phyloP scores from a whole-genome alignment of 2,113 vertebrate genomes.

The Nasalis larvatus region DNA sequence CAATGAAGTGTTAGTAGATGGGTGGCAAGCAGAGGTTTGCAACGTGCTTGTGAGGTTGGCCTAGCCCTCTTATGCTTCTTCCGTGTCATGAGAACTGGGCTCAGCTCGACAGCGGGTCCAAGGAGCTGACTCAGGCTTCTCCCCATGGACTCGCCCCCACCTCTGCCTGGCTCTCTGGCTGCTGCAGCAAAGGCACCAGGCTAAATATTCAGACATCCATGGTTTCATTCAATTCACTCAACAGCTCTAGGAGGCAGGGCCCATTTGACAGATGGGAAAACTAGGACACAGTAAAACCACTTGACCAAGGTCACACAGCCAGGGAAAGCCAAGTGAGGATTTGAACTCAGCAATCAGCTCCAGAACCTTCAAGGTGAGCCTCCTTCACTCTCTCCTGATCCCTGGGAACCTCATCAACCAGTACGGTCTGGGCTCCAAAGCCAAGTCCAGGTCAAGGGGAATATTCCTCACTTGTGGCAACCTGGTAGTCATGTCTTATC shows the following conservation, averaged over 20 bases:
- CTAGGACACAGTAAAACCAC: not conserved
- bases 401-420: not conserved
- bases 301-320: not conserved
- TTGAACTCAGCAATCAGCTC: not conserved
- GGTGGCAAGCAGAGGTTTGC: not conserved
- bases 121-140: not conserved
- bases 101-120: not conserved
- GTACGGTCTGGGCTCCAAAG: not conserved
- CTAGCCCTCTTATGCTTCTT: not conserved
- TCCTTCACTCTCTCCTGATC: not conserved
- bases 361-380: not conserved
- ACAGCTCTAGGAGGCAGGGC: not conserved
- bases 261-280: not conserved
- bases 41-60: not conserved
- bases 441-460: not conserved
- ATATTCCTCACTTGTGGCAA: not conserved
- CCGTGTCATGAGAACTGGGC: not conserved
- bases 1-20: not conserved
- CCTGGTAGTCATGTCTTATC: not conserved
- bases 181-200: not conserved
- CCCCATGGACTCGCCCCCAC: not conserved
- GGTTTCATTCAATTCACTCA: not conserved
- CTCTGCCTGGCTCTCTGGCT: not conserved
- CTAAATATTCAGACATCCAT: not conserved
- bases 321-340: not conserved